Evolutionary conservation across 2,797 vertebrate species (phyloP).

Genomic region (Notoglanidium macrostoma): DNA sequence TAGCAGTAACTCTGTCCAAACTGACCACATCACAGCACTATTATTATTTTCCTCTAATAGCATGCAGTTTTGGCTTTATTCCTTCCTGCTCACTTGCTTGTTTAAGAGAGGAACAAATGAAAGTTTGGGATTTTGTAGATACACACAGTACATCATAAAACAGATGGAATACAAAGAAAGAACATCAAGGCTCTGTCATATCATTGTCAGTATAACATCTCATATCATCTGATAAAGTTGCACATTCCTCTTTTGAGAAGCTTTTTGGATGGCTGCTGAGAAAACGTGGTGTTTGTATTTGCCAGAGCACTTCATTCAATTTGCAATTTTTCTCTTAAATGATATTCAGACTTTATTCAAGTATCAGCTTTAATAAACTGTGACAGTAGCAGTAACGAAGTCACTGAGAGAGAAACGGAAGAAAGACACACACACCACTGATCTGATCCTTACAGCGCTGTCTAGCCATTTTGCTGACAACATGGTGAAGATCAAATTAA

Average conservation of each 20-base stretch:
- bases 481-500: conserved; percentile 29
- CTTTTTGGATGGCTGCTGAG: conserved; percentile 18
- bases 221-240: conserved; percentile 63
- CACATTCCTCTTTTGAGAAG: conserved; percentile 53
- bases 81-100: not conserved
- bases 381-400: conserved; percentile 25
- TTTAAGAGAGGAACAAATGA: conserved; percentile 36
- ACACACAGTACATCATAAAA: conserved; percentile 66
- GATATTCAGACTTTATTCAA: conserved; percentile 16
- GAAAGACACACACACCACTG: not conserved
- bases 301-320: conserved; percentile 10
- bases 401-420: conserved; percentile 9
- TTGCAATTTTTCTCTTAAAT: not conserved
- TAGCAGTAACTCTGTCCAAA: not conserved
- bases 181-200: conserved; percentile 70
- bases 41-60: not conserved
- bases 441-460: not conserved
- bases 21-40: not conserved
- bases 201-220: conserved; percentile 61
- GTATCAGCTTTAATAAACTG: conserved; percentile 11
- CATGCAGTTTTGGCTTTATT: conserved; percentile 1
- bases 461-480: conserved; percentile 4
- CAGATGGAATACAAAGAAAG: conserved; percentile 56
- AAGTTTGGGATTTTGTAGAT: conserved; percentile 58
- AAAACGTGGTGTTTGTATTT: conserved; percentile 26